A percentile compares a stretch with the other conserved stretches of the same genome.
Conservation (phyloP, 2,113 vertebrate species). For the Probosciger aterrimus region DNA sequence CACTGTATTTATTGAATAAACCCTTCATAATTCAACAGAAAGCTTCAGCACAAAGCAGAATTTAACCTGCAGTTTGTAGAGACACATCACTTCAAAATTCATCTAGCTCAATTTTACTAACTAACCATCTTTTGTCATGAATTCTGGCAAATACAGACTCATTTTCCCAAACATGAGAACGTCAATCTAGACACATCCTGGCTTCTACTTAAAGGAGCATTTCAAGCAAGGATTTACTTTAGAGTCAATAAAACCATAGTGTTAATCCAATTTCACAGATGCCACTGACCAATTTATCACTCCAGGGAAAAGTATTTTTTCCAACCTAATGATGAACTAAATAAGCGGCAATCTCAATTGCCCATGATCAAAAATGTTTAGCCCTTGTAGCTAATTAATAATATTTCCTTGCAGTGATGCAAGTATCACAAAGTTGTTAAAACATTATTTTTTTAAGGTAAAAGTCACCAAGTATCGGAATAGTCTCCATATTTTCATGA, state of each 20-base stretch:
- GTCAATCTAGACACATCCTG: neutral
- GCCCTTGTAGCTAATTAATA: neutral
- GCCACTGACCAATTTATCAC: neutral
- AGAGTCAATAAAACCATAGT: neutral
- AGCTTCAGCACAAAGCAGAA: neutral
- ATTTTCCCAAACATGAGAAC: neutral
- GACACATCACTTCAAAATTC: neutral
- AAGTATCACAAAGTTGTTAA: neutral
- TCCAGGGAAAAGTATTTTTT: neutral
- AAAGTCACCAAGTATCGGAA: neutral
- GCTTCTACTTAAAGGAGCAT: neutral
- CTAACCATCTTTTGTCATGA: neutral
- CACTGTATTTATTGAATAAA: neutral
- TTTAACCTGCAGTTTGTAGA: neutral
- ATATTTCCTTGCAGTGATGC: neutral
- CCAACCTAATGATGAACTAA: neutral
- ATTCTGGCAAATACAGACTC: neutral
- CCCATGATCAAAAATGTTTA: neutral
- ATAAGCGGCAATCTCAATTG: neutral
- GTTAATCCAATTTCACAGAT: slow-evolving; percentile 11
- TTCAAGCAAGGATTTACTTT: neutral
- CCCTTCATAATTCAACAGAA: neutral
- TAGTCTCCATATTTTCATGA: neutral
- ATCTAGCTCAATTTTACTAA: neutral
- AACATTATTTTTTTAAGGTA: neutral